phyloP scores from a whole-genome alignment of 2,113 vertebrate species.

The Brachyhypopomus occidentalis region DNA sequence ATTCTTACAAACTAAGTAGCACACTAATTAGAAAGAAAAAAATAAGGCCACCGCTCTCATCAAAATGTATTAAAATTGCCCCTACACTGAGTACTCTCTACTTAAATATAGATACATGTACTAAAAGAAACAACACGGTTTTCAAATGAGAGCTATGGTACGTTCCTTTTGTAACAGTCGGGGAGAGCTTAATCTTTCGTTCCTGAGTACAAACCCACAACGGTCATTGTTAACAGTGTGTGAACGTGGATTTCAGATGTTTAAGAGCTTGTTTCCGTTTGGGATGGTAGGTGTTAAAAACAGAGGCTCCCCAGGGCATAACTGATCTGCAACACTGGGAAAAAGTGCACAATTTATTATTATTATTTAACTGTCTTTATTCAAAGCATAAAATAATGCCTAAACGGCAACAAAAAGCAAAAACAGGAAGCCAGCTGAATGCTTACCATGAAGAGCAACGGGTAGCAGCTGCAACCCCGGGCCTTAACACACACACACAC shows the following conservation, averaged over 20 bases:
- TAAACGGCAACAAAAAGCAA: conserved; percentile 22
- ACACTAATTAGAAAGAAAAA: conserved; percentile 40
- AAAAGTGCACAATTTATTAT: conserved; percentile 42
- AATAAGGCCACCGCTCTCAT: conserved; percentile 45
- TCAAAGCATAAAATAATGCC: conserved; percentile 50
- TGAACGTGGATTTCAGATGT: conserved; percentile 7
- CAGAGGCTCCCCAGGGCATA: conserved; percentile 16
- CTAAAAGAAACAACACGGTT: conserved; percentile 42
- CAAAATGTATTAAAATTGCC: conserved; percentile 46
- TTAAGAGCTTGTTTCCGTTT: conserved; percentile 40
- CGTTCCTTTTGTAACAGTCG: conserved; percentile 32
- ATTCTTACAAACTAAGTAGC: conserved; percentile 35
- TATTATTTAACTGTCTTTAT: neutral
- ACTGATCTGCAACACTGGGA: conserved; percentile 47
- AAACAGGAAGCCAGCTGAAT: conserved; percentile 24
- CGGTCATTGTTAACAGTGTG: conserved; percentile 34
- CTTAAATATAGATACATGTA: conserved; percentile 53
- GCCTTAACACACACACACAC: too few relatives aligned
- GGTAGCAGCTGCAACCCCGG: too few relatives aligned
- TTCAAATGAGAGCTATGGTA: conserved; percentile 26
- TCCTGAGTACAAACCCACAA: conserved; percentile 55
- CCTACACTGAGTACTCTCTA: conserved; percentile 44
- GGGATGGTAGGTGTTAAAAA: conserved; percentile 37
- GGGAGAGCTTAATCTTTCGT: conserved; percentile 47
- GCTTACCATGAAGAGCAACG: too few relatives aligned